These are phyloP conservation scores for Tiliqua scincoides DNA, from an alignment of 2,113 vertebrate genomes.

Conservation along the genomic window DNA sequence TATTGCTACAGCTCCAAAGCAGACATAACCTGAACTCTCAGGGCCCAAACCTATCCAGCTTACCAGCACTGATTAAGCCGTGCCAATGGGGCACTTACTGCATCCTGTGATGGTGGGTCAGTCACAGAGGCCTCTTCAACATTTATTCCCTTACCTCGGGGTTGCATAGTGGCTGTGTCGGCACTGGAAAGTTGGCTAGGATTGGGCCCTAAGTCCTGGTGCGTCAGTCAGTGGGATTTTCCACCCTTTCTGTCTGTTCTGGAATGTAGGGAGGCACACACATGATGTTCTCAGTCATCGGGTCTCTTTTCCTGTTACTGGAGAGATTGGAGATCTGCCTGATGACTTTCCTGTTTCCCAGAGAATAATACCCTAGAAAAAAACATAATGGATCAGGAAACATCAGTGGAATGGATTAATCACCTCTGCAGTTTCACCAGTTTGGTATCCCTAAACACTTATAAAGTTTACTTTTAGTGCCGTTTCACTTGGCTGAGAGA, in stretches of 20 bases:
- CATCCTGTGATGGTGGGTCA: too few species aligned
- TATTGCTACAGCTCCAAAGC: too few species aligned
- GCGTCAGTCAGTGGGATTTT: not conserved
- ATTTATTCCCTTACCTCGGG: too few species aligned
- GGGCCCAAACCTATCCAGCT: too few species aligned
- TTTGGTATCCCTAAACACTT: not conserved
- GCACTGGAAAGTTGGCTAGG: too few species aligned
- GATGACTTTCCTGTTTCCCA: constrained; percentile 40
- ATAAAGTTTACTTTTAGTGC: not conserved
- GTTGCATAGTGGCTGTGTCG: too few species aligned
- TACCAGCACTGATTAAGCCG: too few species aligned
- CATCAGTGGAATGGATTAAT: not conserved
- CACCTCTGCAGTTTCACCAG: not conserved
- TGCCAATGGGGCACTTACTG: too few species aligned
- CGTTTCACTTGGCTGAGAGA: too few species aligned
- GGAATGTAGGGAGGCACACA: accelerated
- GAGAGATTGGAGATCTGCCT: not conserved
- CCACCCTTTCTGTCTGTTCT: not conserved
- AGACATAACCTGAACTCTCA: too few species aligned
- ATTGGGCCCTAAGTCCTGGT: not conserved
- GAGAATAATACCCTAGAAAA: not conserved
- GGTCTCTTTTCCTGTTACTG: not conserved
- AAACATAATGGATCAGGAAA: constrained; percentile 21
- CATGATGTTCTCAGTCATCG: accelerated
- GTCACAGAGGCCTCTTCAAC: too few species aligned